phyloP scores from a whole-genome alignment of 1,140 invertebrate species.

The Harlomillsia oculata region DNA sequence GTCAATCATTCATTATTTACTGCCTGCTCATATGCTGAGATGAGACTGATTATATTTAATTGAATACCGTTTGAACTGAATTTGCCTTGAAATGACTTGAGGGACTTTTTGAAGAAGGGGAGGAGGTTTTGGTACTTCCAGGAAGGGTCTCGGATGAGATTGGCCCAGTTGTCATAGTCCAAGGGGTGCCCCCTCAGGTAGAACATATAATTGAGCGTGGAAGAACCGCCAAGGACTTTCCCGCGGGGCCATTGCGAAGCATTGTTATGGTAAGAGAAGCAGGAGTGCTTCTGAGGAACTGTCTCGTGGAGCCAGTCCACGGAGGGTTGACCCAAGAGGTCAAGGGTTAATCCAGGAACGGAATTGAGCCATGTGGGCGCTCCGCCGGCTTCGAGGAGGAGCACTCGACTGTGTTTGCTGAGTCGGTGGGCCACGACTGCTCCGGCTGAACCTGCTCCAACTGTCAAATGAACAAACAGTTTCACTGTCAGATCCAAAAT shows the following conservation, averaged over 20 bases:
- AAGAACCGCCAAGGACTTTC: constrained; percentile 46
- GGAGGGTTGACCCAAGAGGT: background rate
- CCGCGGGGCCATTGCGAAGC: constrained; percentile 38
- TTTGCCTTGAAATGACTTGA: constrained; percentile 8
- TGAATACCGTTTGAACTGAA: background rate
- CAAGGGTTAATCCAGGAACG: constrained; percentile 27
- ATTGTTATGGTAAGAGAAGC: constrained; percentile 16
- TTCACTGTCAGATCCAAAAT: too few species aligned
- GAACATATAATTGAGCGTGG: constrained; percentile 51
- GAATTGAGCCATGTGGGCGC: constrained; percentile 34
- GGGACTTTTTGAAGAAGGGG: constrained; percentile 13
- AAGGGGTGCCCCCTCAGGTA: constrained; percentile 48
- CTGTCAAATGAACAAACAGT: constrained; percentile 36
- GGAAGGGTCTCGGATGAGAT: background rate
- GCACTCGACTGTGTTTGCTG: constrained; percentile 38
- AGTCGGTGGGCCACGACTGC: constrained; percentile 45
- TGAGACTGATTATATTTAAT: background rate
- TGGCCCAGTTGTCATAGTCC: constrained; percentile 17
- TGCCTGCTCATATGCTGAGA: background rate
- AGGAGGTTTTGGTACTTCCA: constrained; percentile 12
- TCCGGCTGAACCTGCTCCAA: constrained; percentile 44
- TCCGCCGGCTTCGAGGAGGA: constrained; percentile 43
- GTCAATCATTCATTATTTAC: background rate
- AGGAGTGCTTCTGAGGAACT: constrained; percentile 18
- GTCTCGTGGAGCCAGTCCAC: constrained; percentile 13